Evolutionary conservation across 2,888 invertebrate species (phyloP).

Genomic region (Caenorhabditis afra): DNA sequence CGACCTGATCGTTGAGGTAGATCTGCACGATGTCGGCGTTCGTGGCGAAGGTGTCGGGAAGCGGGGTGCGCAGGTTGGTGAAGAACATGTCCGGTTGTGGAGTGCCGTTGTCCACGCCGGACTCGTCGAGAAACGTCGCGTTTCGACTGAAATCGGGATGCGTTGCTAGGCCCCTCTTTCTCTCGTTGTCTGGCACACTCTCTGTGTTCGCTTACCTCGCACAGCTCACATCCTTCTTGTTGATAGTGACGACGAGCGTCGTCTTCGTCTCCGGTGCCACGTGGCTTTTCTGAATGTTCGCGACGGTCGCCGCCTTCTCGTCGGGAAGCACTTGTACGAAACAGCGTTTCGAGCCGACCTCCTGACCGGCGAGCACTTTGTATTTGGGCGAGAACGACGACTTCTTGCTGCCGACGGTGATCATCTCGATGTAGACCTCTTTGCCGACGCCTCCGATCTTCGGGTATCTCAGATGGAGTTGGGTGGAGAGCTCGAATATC

Average conservation of each 20-base stretch:
- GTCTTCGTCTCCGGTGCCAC: background rate
- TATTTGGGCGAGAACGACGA: background rate
- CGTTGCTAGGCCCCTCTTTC: too few species aligned
- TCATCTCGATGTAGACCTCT: constrained; percentile 28
- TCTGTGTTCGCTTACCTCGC: constrained; percentile 7
- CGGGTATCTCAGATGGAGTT: background rate
- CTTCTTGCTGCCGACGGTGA: background rate
- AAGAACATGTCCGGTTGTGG: constrained; percentile 24
- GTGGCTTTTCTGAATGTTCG: background rate
- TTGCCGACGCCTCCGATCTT: constrained; percentile 16
- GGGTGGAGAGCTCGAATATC: constrained; percentile 18
- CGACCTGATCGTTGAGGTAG: constrained; percentile 39
- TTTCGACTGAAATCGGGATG: constrained; percentile 32
- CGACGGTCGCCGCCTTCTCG: background rate
- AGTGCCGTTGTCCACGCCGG: background rate
- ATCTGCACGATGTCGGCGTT: background rate
- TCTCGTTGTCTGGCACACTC: too few species aligned
- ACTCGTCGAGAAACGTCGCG: constrained; percentile 33
- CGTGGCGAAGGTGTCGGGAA: background rate
- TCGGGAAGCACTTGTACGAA: constrained; percentile 23
- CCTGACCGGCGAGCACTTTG: constrained; percentile 19
- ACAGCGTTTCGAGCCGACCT: constrained; percentile 11
- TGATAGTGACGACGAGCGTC: constrained; percentile 19
- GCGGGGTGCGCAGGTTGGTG: constrained; percentile 21
- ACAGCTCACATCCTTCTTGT: background rate